These are phyloP conservation scores for Alosa alosa DNA, from an alignment of 2,113 vertebrate genomes.

Conservation along the genomic window DNA sequence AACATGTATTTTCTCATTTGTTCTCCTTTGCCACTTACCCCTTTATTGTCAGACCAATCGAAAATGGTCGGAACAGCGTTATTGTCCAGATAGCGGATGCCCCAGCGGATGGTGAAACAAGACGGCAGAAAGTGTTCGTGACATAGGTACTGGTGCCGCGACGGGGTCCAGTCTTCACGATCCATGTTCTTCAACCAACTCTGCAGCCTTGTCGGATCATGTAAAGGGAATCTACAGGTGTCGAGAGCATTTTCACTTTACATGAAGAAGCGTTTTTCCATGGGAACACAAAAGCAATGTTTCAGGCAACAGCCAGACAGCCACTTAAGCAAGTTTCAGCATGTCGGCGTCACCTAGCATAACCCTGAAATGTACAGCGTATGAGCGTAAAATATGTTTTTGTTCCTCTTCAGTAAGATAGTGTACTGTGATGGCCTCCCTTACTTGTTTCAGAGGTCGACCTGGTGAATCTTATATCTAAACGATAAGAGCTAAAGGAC, in stretches of 20 bases:
- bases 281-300: not conserved
- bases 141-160: conserved; percentile 77
- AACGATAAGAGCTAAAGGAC: not conserved
- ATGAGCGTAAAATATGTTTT: not conserved
- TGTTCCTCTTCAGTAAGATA: not conserved
- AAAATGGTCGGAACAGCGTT: conserved; percentile 75
- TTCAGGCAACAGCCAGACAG: not conserved
- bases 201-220: conserved; percentile 67
- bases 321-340: not conserved
- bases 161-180: conserved; percentile 70
- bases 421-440: not conserved
- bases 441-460: not conserved
- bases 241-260: not conserved
- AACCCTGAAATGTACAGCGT: not conserved
- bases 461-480: not conserved
- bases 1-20: conserved; percentile 10
- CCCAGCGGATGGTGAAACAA: conserved; percentile 75
- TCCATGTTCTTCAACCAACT: conserved; percentile 76
- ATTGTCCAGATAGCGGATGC: conserved; percentile 68
- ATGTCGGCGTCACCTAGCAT: not conserved
- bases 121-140: conserved; percentile 72
- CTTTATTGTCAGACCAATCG: conserved; percentile 26
- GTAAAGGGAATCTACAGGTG: conserved; percentile 71
- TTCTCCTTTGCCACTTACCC: conserved; percentile 41
- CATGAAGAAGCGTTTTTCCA: not conserved